These are phyloP conservation scores for Caenorhabditis briggsae DNA, from an alignment of 1,140 invertebrate species.

Conservation along the genomic window DNA sequence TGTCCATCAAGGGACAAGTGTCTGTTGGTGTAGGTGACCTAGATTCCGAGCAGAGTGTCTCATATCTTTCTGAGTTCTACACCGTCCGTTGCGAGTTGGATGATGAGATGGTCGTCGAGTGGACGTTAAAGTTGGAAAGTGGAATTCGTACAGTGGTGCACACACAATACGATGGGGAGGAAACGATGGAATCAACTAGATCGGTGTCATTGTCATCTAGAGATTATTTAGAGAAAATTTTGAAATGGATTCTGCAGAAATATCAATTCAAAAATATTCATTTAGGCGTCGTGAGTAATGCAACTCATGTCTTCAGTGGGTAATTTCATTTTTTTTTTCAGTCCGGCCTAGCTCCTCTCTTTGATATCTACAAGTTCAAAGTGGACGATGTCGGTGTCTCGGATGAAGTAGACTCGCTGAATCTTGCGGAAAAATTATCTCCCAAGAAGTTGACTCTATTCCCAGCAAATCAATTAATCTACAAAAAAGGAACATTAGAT, in stretches of 20 bases:
- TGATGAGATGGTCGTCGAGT: conserved; percentile 1
- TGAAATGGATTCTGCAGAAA: conserved; percentile 23
- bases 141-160: conserved; percentile 26
- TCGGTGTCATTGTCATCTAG: background rate
- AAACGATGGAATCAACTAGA: background rate
- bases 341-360: background rate
- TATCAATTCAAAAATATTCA: conserved; percentile 33
- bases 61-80: conserved; percentile 46
- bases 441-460: conserved; percentile 11
- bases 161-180: background rate
- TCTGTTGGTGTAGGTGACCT: conserved; percentile 24
- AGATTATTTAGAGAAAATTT: conserved; percentile 14
- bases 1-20: conserved; percentile 19
- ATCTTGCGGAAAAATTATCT: background rate
- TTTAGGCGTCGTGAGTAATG: conserved; percentile 25
- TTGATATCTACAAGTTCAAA: background rate
- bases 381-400: background rate
- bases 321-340: conserved; percentile 1
- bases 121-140: conserved; percentile 22
- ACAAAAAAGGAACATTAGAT: background rate
- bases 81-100: conserved; percentile 12
- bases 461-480: background rate
- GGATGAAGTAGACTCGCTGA: conserved; percentile 3
- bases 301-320: background rate
- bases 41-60: background rate